Base-by-base conservation (phyloP, 1,140 invertebrate genomes). In the Cherax destructor region DNA sequence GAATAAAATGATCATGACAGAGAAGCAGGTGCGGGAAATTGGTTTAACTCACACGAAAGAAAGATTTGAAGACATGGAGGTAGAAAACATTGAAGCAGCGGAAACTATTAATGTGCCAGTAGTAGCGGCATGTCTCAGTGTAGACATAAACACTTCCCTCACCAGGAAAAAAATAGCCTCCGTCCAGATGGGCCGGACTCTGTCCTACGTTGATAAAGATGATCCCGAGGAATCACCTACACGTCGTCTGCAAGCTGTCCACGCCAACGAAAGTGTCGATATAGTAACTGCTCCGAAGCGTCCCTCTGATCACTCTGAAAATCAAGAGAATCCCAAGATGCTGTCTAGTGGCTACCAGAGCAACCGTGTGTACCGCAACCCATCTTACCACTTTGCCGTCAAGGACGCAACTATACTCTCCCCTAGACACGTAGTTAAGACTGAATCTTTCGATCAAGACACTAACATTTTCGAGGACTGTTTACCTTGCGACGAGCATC, bases 371-470 rank as follows among this genome's bases (percentile, higher is more conserved):
- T 52, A 16, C 3, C 59, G 90, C n/a, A 91, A 91, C 52, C 90
- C 90, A 7, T 91, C 90, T 24, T 91, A 91, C 84, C 90, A 91
- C 41, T 59, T 65, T 61, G 90, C 90, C 30, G 84, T 91, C 3
- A 61, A 79, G 41, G 90, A 78, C n/a, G 24, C 83, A 0, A n/a
- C 78, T 24, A 30, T 59, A n/a, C n/a, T 41, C 18, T 61, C 87
- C 9, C 50, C 87, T 13, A n/a, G 21, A 30, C 18, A 21, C 30
- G 30, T 30, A 9, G 30, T 24, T 18, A 61, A n/a, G 41, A 77
- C 72, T 3, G 41, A 77, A 6, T 21, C 21, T 10, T 47, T 41
- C 10, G 76, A 59, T 7, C 24, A 78, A 24, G 49, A 78, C n/a
- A 10, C n/a, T 61, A 83, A 79, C 16, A 81, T 79, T 56, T 52